Conservation (phyloP, 2,888 invertebrate genomes). For the Zeuzera pyrina region DNA sequence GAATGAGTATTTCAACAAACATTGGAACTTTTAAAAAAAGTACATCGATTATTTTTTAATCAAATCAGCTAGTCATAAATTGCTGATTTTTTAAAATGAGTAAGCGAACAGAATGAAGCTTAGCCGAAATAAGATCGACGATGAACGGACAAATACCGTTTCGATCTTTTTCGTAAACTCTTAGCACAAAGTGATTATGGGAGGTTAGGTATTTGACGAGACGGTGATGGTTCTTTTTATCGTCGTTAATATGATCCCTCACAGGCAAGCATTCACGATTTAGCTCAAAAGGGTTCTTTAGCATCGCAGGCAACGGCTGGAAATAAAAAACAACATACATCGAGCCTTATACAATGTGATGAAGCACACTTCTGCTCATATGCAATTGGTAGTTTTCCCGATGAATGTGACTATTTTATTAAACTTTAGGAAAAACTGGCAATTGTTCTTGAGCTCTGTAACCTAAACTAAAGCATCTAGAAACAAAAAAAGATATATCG, state of each 20-base stretch:
- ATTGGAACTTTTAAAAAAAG: not conserved
- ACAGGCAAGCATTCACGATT: slow-evolving; percentile 74
- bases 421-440: too few relatives aligned
- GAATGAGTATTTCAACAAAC: slow-evolving; percentile 47
- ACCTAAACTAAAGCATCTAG: too few relatives aligned
- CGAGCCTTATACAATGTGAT: slow-evolving; percentile 67
- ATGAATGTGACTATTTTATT: too few relatives aligned
- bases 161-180: slow-evolving; percentile 40
- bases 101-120: slow-evolving; percentile 65
- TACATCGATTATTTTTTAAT: not conserved
- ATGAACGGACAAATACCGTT: slow-evolving; percentile 24
- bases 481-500: too few relatives aligned
- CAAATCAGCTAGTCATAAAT: slow-evolving; percentile 60
- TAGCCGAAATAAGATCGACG: slow-evolving; percentile 29
- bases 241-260: slow-evolving; percentile 72
- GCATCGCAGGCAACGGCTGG: slow-evolving; percentile 74
- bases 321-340: slow-evolving; percentile 74
- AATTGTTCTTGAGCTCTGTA: too few relatives aligned
- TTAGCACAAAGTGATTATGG: slow-evolving; percentile 68
- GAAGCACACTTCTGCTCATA: slow-evolving; percentile 37
- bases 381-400: slow-evolving; percentile 42
- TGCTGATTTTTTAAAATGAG: slow-evolving; percentile 49
- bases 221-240: slow-evolving; percentile 64
- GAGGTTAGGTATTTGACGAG: slow-evolving; percentile 63
- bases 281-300: slow-evolving; percentile 73